These are phyloP conservation scores for Hormaphis cornu DNA, from an alignment of 1,140 invertebrate species.

Conservation along the genomic window DNA sequence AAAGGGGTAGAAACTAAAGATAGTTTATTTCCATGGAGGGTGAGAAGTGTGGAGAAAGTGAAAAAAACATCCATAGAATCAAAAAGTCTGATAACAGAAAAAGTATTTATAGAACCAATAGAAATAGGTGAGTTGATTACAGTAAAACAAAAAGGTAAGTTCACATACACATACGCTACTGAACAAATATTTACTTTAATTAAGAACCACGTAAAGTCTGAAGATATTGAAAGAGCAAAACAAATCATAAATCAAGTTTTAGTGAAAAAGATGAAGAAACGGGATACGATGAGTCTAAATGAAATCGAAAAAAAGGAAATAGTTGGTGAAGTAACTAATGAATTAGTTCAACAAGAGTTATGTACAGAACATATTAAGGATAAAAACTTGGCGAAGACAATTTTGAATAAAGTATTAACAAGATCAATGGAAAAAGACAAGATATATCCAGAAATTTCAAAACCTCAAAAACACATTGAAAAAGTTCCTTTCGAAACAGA, in stretches of 20 bases:
- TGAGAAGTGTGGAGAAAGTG: neutral
- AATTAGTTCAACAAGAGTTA: neutral
- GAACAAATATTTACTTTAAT: conserved; percentile 13
- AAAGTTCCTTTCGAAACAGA: neutral
- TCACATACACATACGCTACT: neutral
- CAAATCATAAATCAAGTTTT: conserved; percentile 31
- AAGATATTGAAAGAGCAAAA: conserved; percentile 29
- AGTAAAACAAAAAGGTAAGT: neutral
- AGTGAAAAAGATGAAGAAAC: conserved; percentile 16
- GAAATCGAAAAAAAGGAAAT: conserved; percentile 3
- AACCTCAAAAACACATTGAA: neutral
- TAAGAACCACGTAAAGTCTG: neutral
- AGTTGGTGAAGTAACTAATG: neutral
- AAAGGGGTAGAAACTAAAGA: neutral
- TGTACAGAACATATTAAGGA: too few relatives aligned
- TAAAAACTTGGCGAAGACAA: too few relatives aligned
- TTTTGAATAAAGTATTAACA: conserved; percentile 4
- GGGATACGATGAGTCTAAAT: neutral
- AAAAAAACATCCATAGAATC: neutral
- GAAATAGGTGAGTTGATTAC: neutral
- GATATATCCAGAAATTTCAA: neutral
- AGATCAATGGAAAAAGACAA: conserved; percentile 9
- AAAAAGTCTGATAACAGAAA: neutral
- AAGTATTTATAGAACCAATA: neutral
- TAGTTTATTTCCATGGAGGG: neutral